These are phyloP conservation scores for Seira sanloemensis DNA, from an alignment of 2,888 invertebrate species.

Conservation along the genomic window DNA sequence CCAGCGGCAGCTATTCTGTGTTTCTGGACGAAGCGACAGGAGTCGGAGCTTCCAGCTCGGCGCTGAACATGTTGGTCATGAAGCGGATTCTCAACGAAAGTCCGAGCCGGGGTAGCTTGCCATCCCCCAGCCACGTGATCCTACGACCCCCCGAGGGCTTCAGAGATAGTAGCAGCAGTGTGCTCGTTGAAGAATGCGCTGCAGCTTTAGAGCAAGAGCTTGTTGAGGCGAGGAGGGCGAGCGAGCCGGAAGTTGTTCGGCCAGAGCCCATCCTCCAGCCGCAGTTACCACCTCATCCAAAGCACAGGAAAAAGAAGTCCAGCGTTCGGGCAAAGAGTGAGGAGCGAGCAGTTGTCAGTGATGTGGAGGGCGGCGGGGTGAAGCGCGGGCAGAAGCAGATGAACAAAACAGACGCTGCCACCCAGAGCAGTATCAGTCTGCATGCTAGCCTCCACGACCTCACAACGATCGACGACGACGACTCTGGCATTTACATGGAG, in stretches of 20 bases:
- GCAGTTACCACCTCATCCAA: constrained; percentile 20
- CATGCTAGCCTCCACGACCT: constrained; percentile 69
- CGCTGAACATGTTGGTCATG: constrained; percentile 18
- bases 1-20: constrained; percentile 70
- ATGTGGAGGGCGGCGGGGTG: constrained; percentile 65
- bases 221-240: constrained; percentile 74
- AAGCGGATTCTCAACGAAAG: constrained; percentile 29
- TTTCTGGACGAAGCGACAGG: constrained; percentile 38
- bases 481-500: constrained; percentile 83
- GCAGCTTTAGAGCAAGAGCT: constrained; percentile 79
- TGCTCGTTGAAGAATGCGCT: constrained; percentile 77
- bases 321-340: constrained; percentile 43
- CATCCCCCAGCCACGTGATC: constrained; percentile 17
- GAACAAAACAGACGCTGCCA: constrained; percentile 66
- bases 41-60: background rate
- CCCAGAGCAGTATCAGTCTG: constrained; percentile 68
- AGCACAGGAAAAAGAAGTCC: constrained; percentile 29
- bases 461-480: constrained; percentile 73
- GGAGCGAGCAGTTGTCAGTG: constrained; percentile 40
- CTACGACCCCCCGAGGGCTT: constrained; percentile 36
- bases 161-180: background rate
- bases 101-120: constrained; percentile 15
- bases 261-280: background rate
- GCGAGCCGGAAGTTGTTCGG: constrained; percentile 65
- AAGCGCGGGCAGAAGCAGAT: constrained; percentile 63